Base-by-base conservation (phyloP, 2,113 vertebrate genomes). In the Semnornis frantzii region DNA sequence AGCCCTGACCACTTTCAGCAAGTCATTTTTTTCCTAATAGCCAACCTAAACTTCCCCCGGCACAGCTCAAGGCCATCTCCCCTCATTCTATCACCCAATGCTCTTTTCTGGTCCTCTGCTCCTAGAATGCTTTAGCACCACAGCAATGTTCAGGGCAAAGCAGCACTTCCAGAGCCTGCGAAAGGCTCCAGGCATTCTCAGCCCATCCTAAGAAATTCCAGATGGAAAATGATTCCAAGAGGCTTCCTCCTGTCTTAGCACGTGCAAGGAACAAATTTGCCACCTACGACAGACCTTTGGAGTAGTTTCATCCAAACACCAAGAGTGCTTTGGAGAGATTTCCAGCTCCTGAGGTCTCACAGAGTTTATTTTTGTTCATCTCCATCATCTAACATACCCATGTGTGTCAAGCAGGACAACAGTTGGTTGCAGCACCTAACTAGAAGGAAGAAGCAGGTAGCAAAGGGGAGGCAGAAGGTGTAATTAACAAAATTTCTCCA, bases 401-500 rank as follows among this genome's bases (percentile, higher is more conserved):
- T 0, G 2, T 17, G 33, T 4, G 16, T 60, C 46, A 76, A 46
- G 75, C 62, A 92, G 48, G 21, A 75, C 8, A 87, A 70, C 0
- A 0, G 34, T 28, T 52, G 68, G 55, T 75, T 95, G 65, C 70
- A 85, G 58, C 85, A 79, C 54, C 76, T 60, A 85, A 54, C n/a
- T 75, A 66, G 50, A 50, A 92, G 62, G 64, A 34, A 86, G 34
- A 88, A 59, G 64, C 62, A 72, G 59, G 39, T 90, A 94, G 33
- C 39, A 64, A 68, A 24, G 14, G 8, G 50, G 59, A 82, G 34
- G 60, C 54, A 88, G 72, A 77, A 85, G 46, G 79, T 23, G 19
- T 27, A 87, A 94, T 86, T 72, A 95, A 44, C 81, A 91, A 74
- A 76, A 76, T 84, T 94, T 50, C 50, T 86, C 44, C 75, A 90